Evolutionary conservation across 1,140 invertebrate species (phyloP).

Genomic region (Mycetomoellerius zeteki): DNA sequence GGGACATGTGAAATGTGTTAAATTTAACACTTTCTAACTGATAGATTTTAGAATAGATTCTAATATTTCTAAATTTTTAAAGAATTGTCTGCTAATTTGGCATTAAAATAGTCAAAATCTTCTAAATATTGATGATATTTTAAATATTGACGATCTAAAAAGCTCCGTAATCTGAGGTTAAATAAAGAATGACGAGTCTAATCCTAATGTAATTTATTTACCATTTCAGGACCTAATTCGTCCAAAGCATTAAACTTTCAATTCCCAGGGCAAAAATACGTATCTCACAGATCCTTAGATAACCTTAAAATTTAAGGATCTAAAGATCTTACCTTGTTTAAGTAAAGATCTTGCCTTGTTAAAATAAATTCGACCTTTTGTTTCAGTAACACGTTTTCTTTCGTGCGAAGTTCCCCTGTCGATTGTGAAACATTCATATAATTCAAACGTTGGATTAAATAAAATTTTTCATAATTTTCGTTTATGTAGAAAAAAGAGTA

Average conservation of each 20-base stretch:
- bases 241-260: slow-evolving; percentile 36
- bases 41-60: background rate
- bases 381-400: slow-evolving; percentile 11
- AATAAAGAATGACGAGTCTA: background rate
- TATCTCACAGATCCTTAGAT: background rate
- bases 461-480: slow-evolving; percentile 41
- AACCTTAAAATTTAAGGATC: background rate
- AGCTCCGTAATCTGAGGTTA: background rate
- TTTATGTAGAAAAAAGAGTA: background rate
- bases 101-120: background rate
- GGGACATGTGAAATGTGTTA: no score
- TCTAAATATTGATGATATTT: background rate
- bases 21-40: no score
- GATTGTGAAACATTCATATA: slow-evolving; percentile 31
- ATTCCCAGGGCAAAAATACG: background rate
- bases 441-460: background rate
- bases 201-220: background rate
- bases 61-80: background rate
- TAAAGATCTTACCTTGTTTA: slow-evolving; percentile 4
- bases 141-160: background rate
- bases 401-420: background rate
- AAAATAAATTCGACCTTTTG: background rate
- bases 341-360: background rate
- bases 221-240: background rate
- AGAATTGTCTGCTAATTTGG: background rate